These are phyloP conservation scores for Nansenia antarctica DNA, from an alignment of 2,113 vertebrate genomes.

Conservation along the genomic window DNA sequence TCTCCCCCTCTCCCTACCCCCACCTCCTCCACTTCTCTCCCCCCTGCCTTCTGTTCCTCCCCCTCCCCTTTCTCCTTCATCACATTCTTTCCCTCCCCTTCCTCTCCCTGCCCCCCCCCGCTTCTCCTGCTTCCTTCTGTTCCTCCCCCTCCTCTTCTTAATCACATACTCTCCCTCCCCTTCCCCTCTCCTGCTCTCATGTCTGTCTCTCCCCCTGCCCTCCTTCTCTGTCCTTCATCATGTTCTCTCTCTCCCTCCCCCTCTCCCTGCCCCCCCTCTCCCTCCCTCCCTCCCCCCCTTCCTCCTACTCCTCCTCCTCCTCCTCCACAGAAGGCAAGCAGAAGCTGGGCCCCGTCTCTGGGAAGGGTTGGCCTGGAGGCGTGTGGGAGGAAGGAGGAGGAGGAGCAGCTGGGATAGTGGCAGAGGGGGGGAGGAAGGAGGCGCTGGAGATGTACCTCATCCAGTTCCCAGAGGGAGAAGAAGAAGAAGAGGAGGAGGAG, in stretches of 20 bases:
- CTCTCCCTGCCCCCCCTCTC: slow-evolving; percentile 14
- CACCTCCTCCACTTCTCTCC: slow-evolving; percentile 24
- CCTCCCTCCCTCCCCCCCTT: slow-evolving; percentile 13
- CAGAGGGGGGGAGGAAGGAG: slow-evolving; percentile 63
- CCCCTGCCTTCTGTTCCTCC: slow-evolving; percentile 6
- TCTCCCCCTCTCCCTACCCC: not conserved
- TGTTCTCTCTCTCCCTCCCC: slow-evolving; percentile 14
- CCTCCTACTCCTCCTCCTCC: too few species aligned
- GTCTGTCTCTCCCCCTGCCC: slow-evolving; percentile 48
- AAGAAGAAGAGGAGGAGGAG: slow-evolving; percentile 68
- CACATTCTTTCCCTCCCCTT: slow-evolving; percentile 25
- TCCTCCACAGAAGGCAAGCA: slow-evolving; percentile 73
- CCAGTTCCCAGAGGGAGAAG: slow-evolving; percentile 71
- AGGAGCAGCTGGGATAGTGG: slow-evolving; percentile 53
- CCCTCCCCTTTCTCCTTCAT: slow-evolving; percentile 38
- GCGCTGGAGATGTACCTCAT: slow-evolving; percentile 74
- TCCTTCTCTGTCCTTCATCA: slow-evolving; percentile 29
- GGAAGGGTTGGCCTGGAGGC: slow-evolving; percentile 74
- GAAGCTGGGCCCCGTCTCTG: slow-evolving; percentile 63
- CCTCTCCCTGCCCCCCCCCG: slow-evolving; percentile 17
- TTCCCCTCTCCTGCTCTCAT: slow-evolving; percentile 33
- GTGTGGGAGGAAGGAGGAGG: slow-evolving; percentile 75
- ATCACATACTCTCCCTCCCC: slow-evolving; percentile 44
- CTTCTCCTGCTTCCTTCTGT: slow-evolving; percentile 29
- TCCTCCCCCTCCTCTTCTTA: slow-evolving; percentile 26